phyloP scores from a whole-genome alignment of 2,113 vertebrate species.

The Cheilinus undulatus region DNA sequence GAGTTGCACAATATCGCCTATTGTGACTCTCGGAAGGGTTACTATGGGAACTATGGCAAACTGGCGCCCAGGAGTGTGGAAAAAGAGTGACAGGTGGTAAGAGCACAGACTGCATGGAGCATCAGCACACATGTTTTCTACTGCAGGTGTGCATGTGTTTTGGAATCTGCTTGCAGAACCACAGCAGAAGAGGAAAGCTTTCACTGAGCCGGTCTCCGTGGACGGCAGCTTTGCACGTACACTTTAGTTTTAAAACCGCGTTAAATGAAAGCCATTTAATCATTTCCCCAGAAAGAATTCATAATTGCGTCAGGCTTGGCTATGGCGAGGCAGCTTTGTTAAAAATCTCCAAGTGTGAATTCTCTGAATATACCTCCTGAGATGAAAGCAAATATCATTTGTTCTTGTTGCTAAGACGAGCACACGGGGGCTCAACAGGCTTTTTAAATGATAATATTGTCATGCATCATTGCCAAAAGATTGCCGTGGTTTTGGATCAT shows the following conservation, averaged over 20 bases:
- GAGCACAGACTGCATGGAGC: conserved; percentile 2
- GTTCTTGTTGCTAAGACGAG: conserved; percentile 49
- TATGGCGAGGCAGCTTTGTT: conserved; percentile 45
- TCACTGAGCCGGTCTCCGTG: conserved; percentile 41
- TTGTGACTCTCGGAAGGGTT: conserved; percentile 25
- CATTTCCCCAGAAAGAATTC: conserved; percentile 57
- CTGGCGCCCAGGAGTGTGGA: conserved; percentile 26
- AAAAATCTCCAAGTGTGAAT: conserved; percentile 60
- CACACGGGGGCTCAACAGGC: conserved; percentile 41
- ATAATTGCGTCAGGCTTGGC: conserved; percentile 36
- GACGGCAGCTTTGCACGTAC: conserved; percentile 49
- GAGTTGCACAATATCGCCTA: conserved; percentile 17
- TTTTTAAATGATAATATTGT: conserved; percentile 69
- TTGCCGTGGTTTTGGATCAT: conserved; percentile 67
- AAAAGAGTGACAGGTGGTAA: conserved; percentile 41
- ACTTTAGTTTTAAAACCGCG: conserved; percentile 50
- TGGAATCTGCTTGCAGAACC: conserved; percentile 36
- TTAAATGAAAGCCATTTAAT: conserved; percentile 63
- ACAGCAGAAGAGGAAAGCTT: conserved; percentile 48
- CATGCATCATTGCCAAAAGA: conserved; percentile 64
- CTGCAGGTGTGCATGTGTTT: conserved; percentile 45
- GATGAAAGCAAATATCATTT: conserved; percentile 52
- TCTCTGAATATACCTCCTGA: conserved; percentile 65
- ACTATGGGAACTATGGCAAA: conserved; percentile 54
- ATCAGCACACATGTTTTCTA: neutral